A percentile compares a stretch with the other conserved stretches of the same genome.
These are phyloP conservation scores for Sakesphorus luctuosus DNA, from an alignment of 2,113 vertebrate species.

Conservation along the genomic window DNA sequence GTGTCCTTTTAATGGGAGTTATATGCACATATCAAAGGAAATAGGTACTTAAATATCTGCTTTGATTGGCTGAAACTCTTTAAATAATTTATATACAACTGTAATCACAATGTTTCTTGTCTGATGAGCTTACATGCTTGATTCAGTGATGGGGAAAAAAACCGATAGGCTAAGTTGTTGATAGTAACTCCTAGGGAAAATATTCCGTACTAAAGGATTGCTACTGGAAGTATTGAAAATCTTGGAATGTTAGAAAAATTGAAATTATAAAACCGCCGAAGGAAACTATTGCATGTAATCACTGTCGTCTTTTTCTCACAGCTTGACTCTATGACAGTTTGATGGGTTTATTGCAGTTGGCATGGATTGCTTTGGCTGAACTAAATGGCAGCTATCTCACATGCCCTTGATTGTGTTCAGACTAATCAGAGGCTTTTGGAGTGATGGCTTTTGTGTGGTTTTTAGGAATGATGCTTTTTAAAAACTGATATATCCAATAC, in stretches of 20 bases:
- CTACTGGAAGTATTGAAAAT: conserved; percentile 72
- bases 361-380: conserved; percentile 74
- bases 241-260: conserved; percentile 78
- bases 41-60: conserved; percentile 56
- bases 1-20: conserved; percentile 64
- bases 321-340: conserved; percentile 78
- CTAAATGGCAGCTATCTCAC: conserved; percentile 71
- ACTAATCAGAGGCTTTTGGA: conserved; percentile 78
- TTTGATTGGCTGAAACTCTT: conserved; percentile 71
- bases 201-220: conserved; percentile 63
- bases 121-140: conserved; percentile 74
- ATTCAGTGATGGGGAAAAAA: conserved; percentile 78
- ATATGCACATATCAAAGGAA: conserved; percentile 59
- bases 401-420: conserved; percentile 72
- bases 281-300: conserved; percentile 76
- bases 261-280: conserved; percentile 79
- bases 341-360: conserved; percentile 78
- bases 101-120: conserved; percentile 77
- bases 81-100: conserved; percentile 73
- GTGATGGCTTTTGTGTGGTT: conserved; percentile 60
- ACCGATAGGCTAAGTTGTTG: conserved; percentile 76
- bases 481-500: conserved; percentile 39
- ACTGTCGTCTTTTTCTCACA: conserved; percentile 69
- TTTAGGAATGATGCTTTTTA: conserved; percentile 60
- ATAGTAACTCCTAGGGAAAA: conserved; percentile 73